Base-by-base conservation (phyloP, 2,113 vertebrate species). In the Coryphaenoides rupestris region DNA sequence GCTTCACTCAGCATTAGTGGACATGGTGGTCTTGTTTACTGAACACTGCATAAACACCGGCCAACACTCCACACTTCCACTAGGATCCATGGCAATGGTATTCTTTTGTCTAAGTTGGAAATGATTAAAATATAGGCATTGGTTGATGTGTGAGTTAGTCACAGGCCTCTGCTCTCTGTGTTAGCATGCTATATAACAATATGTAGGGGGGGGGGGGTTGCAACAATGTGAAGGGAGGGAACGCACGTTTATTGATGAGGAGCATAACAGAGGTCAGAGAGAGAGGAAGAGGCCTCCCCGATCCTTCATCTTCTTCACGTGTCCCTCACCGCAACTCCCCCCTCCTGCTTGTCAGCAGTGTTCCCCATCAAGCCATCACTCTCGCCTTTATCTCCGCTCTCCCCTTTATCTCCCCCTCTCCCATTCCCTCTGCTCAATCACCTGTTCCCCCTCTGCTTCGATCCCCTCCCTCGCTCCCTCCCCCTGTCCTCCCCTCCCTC, bases 281-380 rank as follows among this genome's bases (percentile, higher is more conserved):
- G 40, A n/a, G 47, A 50, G 33, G 33, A 40, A 40, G 33, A 40
- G 33, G 60, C 14, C 63, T 19, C 57, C 22, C 56, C 21, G 46
- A 65, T 56, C 64, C 53, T 64, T 53, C n/a, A 23, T 65, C 68
- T 62, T 54, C 60, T n/a, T n/a, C 16, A 2, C 62, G 59, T 47
- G 9, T 63, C 47, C 76, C 66, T 64, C 52, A 66, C 76, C 73
- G 19, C 60, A 73, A 64, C 66, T 55, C 66, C 54, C 65, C 49
- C 60, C n/a, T n/a, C n/a, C 63, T 52, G 63, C 60, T 50, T 64
- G n/a, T 75, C 86, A 81, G 75, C 76, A 69, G 47, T 50, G 79
- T 79, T 78, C 81, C 50, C 12, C 59, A 74, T 82, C 73, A 74
- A 81, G 84, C 79, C 80, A 69, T 73, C 78, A 66, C 65, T 61